Evolutionary conservation across 2,888 invertebrate genomes (phyloP), one percentile per base, ranked within the genome.

Genomic region (Latrodectus hesperus): DNA sequence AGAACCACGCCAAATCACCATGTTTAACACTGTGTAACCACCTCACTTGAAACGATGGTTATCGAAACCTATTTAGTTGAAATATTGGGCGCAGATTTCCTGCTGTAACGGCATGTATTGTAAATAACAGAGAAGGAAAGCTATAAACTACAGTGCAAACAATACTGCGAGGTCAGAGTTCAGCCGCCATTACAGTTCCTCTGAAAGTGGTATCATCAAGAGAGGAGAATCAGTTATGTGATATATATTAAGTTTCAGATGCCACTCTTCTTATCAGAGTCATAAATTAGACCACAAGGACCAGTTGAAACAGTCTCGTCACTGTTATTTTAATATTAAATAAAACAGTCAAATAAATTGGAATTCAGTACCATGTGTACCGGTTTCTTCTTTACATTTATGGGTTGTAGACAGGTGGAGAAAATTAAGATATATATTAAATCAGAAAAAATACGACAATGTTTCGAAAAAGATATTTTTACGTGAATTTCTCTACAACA

Each of bases 141-240:
- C 84, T 68, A 85, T 85, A 84, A 84, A 74, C 73, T 80, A 85
- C 68, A 80, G 79, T 80, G 74, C 79, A 85, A 80, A 85, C 80
- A 85, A 85, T 80, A 75, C 79, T 49, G 12, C 9, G 10, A 53
- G 65, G 73, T 80, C 71, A 70, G 53, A 85, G 85, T 26, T 85
- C 85, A 80, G 26, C 65, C 38, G 67, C 80, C 80, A 85, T 85
- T 85, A 85, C 68, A 52, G 85, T 52, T 22, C 71, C 79, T 85
- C 75, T 68, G n/a, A 74, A 71, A 73, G 79, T 85, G 80, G 79
- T 80, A 75, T 79, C 74, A 79, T 80, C 85, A 49, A 60, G 51
- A 11, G 64, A 80, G 75, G 85, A 78, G 77, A 74, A 60, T 78
- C 70, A 12, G 67, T 22, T 55, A 64, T 75, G 79, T 85, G 80